These are phyloP conservation scores for Atlantisia rogersi DNA, from an alignment of 2,113 vertebrate species.

Conservation along the genomic window DNA sequence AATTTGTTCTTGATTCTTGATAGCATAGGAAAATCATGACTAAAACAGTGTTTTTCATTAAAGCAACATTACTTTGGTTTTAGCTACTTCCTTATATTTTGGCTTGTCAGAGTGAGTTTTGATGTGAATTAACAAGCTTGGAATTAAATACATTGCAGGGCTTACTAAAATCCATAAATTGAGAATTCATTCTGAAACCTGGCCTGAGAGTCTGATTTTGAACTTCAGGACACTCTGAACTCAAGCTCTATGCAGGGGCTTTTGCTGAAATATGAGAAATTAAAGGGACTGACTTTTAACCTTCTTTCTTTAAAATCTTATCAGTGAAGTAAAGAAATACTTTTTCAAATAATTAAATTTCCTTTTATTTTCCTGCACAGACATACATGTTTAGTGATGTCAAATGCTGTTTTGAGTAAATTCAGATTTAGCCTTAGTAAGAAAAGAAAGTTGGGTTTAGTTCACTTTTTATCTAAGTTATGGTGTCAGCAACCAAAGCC, in stretches of 20 bases:
- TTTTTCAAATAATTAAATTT: neutral
- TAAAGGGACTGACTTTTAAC: neutral
- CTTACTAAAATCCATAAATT: neutral
- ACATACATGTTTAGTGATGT: neutral
- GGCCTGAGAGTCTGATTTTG: neutral
- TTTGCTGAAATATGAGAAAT: neutral
- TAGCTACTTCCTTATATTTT: neutral
- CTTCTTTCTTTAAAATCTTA: neutral
- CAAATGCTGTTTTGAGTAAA: neutral
- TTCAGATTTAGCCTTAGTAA: neutral
- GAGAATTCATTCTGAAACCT: neutral
- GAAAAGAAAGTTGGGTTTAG: neutral
- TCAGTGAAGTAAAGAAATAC: neutral
- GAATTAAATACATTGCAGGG: neutral
- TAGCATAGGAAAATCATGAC: neutral
- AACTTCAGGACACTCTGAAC: neutral
- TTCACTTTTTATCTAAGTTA: neutral
- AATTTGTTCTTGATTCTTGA: neutral
- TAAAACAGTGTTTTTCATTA: neutral
- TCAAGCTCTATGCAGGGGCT: neutral
- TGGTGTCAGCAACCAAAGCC: neutral
- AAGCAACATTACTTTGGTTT: neutral
- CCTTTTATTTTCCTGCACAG: neutral
- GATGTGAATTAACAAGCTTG: neutral
- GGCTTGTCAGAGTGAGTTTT: neutral